phyloP scores from a whole-genome alignment of 2,797 vertebrate species.

The Columba guinea region DNA sequence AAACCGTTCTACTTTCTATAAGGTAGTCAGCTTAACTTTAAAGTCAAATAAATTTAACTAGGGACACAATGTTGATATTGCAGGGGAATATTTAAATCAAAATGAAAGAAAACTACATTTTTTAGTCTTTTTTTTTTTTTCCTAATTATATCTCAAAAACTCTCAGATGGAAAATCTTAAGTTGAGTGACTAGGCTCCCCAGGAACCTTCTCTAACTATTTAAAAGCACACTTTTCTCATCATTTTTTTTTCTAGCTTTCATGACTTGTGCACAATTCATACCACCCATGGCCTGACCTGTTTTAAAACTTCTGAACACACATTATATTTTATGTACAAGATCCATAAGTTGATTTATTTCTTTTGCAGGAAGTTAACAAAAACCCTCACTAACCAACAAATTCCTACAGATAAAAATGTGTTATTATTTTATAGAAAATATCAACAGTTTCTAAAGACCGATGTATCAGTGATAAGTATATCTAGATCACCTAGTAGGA shows the following conservation, averaged over 20 bases:
- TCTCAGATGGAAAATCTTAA: background rate
- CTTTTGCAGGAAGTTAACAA: conserved; percentile 43
- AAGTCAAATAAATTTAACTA: background rate
- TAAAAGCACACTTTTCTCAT: background rate
- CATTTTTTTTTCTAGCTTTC: background rate
- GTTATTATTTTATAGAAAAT: conserved; percentile 17
- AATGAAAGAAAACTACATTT: background rate
- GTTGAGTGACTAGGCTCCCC: background rate
- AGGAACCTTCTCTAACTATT: background rate
- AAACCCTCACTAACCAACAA: background rate
- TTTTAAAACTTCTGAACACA: conserved; percentile 43
- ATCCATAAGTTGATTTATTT: background rate
- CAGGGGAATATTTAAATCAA: background rate
- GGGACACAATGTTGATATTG: background rate
- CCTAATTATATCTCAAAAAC: background rate
- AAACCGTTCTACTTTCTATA: background rate
- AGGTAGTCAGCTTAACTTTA: background rate
- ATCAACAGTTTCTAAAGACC: background rate
- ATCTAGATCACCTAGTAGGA: conserved; percentile 39
- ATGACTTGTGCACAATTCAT: background rate
- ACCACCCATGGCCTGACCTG: background rate
- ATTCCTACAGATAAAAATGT: background rate
- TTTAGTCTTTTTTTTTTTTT: background rate
- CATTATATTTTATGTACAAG: conserved; percentile 11
- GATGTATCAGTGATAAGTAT: background rate